Percentiles rank a stretch among this genome's conserved stretches.
Conservation (phyloP, 2,888 invertebrate species). For the Leptinotarsa peninsularis region DNA sequence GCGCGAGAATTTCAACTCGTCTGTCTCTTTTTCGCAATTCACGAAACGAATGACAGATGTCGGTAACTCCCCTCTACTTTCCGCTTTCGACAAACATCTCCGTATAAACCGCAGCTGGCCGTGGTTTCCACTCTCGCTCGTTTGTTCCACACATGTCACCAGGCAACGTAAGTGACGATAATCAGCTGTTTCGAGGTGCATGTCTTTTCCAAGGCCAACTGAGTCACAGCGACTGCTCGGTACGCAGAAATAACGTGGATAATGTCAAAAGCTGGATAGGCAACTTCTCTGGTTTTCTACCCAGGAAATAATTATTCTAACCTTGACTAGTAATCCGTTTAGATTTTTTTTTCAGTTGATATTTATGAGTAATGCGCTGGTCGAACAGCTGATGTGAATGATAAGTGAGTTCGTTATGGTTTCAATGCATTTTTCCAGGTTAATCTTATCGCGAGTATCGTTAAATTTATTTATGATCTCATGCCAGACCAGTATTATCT, state of each 20-base stretch:
- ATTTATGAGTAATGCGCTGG: conserved; percentile 6
- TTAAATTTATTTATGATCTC: conserved; percentile 9
- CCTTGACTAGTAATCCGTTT: conserved; percentile 11
- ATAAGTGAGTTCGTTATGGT: background rate
- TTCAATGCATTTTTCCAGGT: background rate
- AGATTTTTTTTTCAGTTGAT: background rate
- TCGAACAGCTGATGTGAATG: conserved; percentile 8
- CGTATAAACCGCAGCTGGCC: conserved; percentile 18
- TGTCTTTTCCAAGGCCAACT: conserved; percentile 61
- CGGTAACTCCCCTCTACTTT: no score
- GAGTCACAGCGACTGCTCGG: conserved; percentile 51
- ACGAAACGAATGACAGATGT: conserved; percentile 10
- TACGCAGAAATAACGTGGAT: conserved; percentile 24
- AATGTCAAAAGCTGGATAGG: conserved; percentile 20
- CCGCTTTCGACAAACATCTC: background rate
- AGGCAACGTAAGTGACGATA: conserved; percentile 25
- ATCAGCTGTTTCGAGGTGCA: conserved; percentile 60
- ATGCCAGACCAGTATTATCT: background rate
- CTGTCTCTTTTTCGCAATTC: background rate
- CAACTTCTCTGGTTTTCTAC: conserved; percentile 2
- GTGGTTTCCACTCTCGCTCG: conserved; percentile 20
- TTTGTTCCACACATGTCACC: conserved; percentile 30
- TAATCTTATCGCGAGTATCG: background rate
- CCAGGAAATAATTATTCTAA: conserved; percentile 14
- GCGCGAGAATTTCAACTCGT: background rate